Evolutionary conservation across 2,113 vertebrate species (phyloP), one percentile per base, ranked within the genome.

Genomic region (Notechis scutatus): DNA sequence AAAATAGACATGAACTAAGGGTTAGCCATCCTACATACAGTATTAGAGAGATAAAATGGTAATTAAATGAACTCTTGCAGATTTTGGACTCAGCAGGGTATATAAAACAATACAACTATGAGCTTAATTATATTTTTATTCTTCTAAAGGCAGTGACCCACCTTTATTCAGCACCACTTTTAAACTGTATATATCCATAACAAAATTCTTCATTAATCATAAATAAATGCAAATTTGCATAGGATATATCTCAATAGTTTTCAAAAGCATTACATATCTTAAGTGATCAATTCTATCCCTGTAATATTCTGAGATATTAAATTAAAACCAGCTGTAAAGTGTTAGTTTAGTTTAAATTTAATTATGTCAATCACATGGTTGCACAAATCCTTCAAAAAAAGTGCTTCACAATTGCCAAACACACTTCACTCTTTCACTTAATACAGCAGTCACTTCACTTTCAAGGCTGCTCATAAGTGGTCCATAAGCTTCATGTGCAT

Each of bases 161-260:
- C 29, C 6, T 55, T 26, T 91, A 85, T 56, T 23, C 11, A 85
- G n/a, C 20, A 42, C 3, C 42, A 94, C 90, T 21, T 92, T 93
- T 89, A 91, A 94, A 91, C 57, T 94, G 69, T 61, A 93, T 92
- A 0, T 0, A 92, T 87, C 91, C 24, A 74, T 45, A 88, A 55
- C 42, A 50, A 88, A 34, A 94, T 47, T 5, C 0, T 52, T 0
- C 1, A 92, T 11, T 92, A 90, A 94, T 89, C 59, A 91, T 0
- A 0, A 88, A 0, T 89, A 92, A 90, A 95, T 87, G 91, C 94
- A 92, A 93, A 89, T 0, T 0, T 93, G 3, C 93, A 94, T 90
- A 59, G 0, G 0, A 94, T 93, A 94, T 94, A 96, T 96, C 95
- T 95, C 92, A 95, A 95, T 90, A 94, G 91, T 94, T 94, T 90